Base-by-base conservation (phyloP, 2,888 invertebrate species). In the Pristionchus entomophagus region DNA sequence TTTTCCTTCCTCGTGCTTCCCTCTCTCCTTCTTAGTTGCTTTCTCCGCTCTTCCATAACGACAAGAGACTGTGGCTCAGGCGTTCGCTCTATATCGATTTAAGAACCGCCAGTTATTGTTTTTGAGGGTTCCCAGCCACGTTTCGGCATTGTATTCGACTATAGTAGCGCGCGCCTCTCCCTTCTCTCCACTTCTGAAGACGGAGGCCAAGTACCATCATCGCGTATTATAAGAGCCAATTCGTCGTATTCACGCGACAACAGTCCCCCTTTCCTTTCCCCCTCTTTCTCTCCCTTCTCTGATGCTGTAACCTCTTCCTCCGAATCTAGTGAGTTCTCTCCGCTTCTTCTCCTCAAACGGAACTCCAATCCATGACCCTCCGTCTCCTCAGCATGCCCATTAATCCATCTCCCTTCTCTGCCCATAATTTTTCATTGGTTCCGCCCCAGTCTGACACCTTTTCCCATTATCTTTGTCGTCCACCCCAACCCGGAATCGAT, bases 181-280 rank as follows among this genome's bases (percentile, higher is more conserved):
- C 59, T 59, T 59, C n/a, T 59, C 12, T 8, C 26, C 77, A 51
- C 78, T 73, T 73, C 73, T 41, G 45, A 45, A 56, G 56, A n/a
- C n/a, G 73, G 32, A 14, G 32, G 29, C 62, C 38, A 73, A 73
- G 73, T 73, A 26, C 73, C 73, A 73, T 73, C 73, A 73, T 73
- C 69, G 10, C n/a, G 65, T 26, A 73, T 73, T 45, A 73, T 26
- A 45, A 73, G 73, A 73, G 73, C 41, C 73, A 73, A 73, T 73
- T 38, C 38, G 73, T 17, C 8, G 41, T 10, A 35, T 45, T 45
- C 41, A n/a, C 38, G n/a, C 45, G 19, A 38, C 35, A 69, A 38
- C n/a, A 14, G 65, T 65, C 26, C 12, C 35, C 26, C 10, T 41
- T 45, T 26, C n/a, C 73, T n/a, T 22, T 41, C 38, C 73, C 26